Percentiles rank a stretch among this genome's conserved stretches.
These are phyloP conservation scores for Polyommatus iphigenia DNA, from an alignment of 2,888 invertebrate genomes.

Conservation along the genomic window DNA sequence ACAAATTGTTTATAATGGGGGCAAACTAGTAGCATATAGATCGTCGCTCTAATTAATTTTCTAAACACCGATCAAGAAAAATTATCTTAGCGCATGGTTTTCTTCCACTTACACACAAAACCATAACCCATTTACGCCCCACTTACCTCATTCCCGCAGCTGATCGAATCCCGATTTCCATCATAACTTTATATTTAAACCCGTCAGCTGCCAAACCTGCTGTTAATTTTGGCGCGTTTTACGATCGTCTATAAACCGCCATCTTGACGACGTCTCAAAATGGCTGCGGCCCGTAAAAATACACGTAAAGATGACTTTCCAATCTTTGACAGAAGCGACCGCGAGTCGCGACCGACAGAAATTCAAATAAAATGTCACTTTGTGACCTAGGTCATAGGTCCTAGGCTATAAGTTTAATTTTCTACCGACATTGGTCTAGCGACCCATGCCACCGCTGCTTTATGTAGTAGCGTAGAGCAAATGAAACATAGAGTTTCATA, in stretches of 20 bases:
- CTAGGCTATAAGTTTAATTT: too few species aligned
- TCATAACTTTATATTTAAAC: constrained; percentile 70
- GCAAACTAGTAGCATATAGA: too few species aligned
- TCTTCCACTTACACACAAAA: constrained; percentile 8
- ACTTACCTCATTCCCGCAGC: constrained; percentile 46
- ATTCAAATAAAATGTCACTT: too few species aligned
- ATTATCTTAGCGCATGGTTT: constrained; percentile 1
- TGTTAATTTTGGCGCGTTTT: constrained; percentile 73
- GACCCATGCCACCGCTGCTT: too few species aligned
- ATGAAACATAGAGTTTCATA: too few species aligned
- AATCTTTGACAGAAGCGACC: too few species aligned
- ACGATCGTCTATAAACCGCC: constrained; percentile 65
- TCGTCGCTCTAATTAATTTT: background rate
- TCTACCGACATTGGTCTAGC: too few species aligned
- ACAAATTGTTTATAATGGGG: too few species aligned
- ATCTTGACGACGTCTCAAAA: constrained; percentile 62
- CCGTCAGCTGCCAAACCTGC: constrained; percentile 70
- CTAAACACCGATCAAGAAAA: background rate
- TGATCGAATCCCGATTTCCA: constrained; percentile 51
- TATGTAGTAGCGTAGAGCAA: too few species aligned
- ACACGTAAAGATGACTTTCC: constrained; percentile 19
- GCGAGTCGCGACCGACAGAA: too few species aligned
- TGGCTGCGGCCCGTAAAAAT: constrained; percentile 50
- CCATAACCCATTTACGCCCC: constrained; percentile 45
- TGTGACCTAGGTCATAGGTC: too few species aligned